These are phyloP conservation scores for Leptobrachium ailaonicum DNA, from an alignment of 2,113 vertebrate species.

Conservation along the genomic window DNA sequence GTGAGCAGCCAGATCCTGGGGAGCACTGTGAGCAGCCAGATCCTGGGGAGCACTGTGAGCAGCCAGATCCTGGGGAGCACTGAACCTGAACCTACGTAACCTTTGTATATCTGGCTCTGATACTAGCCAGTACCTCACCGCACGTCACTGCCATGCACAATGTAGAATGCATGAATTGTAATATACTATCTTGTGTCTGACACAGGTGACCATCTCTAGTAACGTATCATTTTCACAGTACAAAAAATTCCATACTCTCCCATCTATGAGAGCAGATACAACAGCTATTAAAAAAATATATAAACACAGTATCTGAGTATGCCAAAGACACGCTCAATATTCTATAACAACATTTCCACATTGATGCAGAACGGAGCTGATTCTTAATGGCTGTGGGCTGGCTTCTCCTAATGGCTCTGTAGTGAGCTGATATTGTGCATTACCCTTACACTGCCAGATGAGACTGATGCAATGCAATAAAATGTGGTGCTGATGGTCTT, in stretches of 20 bases:
- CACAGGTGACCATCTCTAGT: too few relatives aligned
- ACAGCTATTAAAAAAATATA: conserved; percentile 15
- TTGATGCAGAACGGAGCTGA: conserved; percentile 41
- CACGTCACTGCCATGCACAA: too few relatives aligned
- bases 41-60: too few relatives aligned
- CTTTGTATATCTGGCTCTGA: too few relatives aligned
- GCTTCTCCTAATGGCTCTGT: conserved; percentile 39
- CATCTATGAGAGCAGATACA: not conserved
- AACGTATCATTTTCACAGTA: too few relatives aligned
- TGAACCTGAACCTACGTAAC: too few relatives aligned
- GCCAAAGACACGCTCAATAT: conserved; percentile 32
- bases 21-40: too few relatives aligned
- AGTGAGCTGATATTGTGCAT: conserved; percentile 43
- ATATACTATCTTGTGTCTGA: too few relatives aligned
- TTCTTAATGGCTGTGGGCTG: conserved; percentile 46
- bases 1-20: too few relatives aligned
- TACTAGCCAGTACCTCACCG: too few relatives aligned
- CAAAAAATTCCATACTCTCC: not conserved
- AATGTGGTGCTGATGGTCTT: conserved; percentile 41
- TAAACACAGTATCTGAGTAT: conserved; percentile 31
- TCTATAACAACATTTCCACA: conserved; percentile 30
- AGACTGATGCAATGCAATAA: conserved; percentile 34
- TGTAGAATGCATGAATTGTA: too few relatives aligned
- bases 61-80: too few relatives aligned
- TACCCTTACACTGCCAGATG: conserved; percentile 24